Evolutionary conservation across 2,888 invertebrate species (phyloP).

Genomic region (Steinernema carpocapsae): DNA sequence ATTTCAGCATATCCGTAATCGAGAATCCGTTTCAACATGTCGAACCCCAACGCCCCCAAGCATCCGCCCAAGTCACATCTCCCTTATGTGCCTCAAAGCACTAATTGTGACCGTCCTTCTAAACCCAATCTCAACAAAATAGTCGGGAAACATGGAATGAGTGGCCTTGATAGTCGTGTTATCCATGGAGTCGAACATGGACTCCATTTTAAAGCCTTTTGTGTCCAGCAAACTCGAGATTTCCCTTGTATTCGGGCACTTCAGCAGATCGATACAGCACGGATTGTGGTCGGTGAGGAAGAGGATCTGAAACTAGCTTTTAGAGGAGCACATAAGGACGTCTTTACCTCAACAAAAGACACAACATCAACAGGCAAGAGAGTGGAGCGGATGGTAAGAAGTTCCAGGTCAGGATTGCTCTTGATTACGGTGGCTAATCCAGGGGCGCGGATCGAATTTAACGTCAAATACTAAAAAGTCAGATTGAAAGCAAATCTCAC

Average conservation of each 20-base stretch:
- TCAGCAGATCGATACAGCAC: not conserved
- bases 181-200: not conserved
- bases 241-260: not conserved
- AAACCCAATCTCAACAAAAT: conserved; percentile 8
- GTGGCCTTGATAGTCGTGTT: conserved; percentile 7
- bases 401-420: conserved; percentile 1
- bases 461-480: conserved; percentile 6
- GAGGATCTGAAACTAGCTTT: not conserved
- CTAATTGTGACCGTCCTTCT: not conserved
- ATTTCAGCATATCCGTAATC: not conserved
- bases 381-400: not conserved
- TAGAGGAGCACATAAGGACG: not conserved
- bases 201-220: conserved; percentile 3
- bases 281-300: conserved; percentile 15
- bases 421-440: conserved; percentile 26
- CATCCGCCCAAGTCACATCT: too few species aligned
- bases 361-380: not conserved
- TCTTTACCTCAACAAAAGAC: not conserved
- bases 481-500: not conserved
- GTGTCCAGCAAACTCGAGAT: not conserved
- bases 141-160: not conserved
- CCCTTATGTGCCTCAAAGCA: too few species aligned
- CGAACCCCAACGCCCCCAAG: too few species aligned
- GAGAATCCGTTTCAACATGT: too few species aligned
- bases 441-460: not conserved